phyloP scores from a whole-genome alignment of 2,797 vertebrate genomes.

The Channallabes apus region DNA sequence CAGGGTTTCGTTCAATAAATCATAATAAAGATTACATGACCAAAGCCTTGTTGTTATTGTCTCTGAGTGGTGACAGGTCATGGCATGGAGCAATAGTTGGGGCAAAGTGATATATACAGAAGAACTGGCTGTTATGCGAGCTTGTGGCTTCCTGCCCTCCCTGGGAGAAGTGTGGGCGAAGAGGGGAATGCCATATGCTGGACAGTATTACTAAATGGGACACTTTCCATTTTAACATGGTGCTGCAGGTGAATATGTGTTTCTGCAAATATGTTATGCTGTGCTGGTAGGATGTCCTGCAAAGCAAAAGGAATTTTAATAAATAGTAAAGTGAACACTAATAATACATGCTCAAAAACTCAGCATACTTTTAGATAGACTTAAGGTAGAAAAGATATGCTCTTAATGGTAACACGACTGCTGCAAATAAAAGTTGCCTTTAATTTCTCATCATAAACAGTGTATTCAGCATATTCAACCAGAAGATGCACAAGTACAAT shows the following conservation, averaged over 20 bases:
- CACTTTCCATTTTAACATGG: constrained; percentile 17
- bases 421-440: too few relatives aligned
- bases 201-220: constrained; percentile 9
- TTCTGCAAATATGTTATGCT: background rate
- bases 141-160: constrained; percentile 23
- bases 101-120: constrained; percentile 29
- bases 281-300: background rate
- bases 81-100: constrained; percentile 35
- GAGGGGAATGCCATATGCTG: constrained; percentile 22
- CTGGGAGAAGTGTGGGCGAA: constrained; percentile 9
- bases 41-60: constrained; percentile 42
- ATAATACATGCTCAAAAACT: background rate
- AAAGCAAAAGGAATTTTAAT: background rate
- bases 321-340: background rate
- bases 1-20: constrained; percentile 58
- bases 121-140: constrained; percentile 3
- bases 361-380: too few relatives aligned
- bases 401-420: too few relatives aligned
- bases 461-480: too few relatives aligned
- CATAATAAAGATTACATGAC: constrained; percentile 52
- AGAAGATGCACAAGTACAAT: too few relatives aligned
- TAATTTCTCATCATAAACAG: too few relatives aligned
- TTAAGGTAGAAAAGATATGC: too few relatives aligned
- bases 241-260: background rate
- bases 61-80: constrained; percentile 49